Base-by-base conservation (phyloP, 2,113 vertebrate species). In the Pangasianodon gigas region DNA sequence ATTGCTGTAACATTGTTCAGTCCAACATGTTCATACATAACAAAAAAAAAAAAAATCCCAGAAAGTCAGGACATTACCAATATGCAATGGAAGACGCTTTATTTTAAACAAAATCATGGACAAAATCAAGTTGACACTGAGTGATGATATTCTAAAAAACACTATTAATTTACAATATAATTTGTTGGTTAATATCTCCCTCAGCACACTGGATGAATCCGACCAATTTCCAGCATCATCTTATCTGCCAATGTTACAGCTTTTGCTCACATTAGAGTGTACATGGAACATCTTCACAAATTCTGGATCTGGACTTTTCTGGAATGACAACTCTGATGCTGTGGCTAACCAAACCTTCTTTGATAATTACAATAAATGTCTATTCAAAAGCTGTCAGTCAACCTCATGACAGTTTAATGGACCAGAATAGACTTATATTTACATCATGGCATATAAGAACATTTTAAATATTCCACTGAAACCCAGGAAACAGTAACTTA, bases 351-450 rank as follows among this genome's bases (percentile, higher is more conserved):
- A 54, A n/a, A 32, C 41, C 84, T 51, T 52, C 37, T 51, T 32
- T 32, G 16, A 86, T 6, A 52, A 86, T 69, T 51, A 46, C 10
- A 84, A 21, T 62, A 84, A 84, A 84, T 84, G 54, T 84, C 37
- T 85, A 44, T 67, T 69, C 3, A 52, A 65, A 69, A 71, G 14
- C 84, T 86, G 84, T 69, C 46, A 86, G 6, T 86, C 29, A 69
- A 67, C 56, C 10, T 85, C 37, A 14, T 5, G 21, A 41, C 1
- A 7, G 52, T 19, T 56, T 58, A 56, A 56, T 14, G 2, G 41
- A 37, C 48, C 6, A 84, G 11, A 84, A 62, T 13, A 29, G 14
- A 10, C 18, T 54, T 32, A 5, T 58, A 83, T 37, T 56, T 83
- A 11, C n/a, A 37, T 41, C 29, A 52, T 81, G 54, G 54, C 54